Conservation (phyloP, 35 echinoderm and acorn worm species). For the Anneissia japonica region DNA sequence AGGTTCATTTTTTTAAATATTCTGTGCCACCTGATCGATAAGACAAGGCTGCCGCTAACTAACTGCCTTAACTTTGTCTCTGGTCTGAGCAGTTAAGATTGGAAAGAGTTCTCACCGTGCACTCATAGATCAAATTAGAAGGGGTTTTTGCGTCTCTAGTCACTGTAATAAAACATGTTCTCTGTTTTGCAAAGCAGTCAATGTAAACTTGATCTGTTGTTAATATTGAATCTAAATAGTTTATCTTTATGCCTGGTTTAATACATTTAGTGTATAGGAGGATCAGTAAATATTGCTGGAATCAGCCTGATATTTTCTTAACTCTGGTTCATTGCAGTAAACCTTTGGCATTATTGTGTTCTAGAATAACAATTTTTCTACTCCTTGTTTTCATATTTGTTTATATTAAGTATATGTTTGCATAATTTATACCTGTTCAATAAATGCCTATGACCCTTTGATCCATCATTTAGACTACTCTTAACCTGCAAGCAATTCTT, state of each 20-base stretch:
- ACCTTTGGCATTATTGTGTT: neutral
- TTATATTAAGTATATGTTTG: neutral
- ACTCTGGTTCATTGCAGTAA: neutral
- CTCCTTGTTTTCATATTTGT: neutral
- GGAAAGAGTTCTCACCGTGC: too few species aligned
- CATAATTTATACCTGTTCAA: neutral
- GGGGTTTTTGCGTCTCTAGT: too few species aligned
- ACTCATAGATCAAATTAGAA: too few species aligned
- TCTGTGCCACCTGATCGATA: too few species aligned
- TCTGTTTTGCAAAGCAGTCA: neutral
- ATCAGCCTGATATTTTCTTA: neutral
- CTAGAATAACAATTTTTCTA: neutral
- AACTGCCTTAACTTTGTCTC: too few species aligned
- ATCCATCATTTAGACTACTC: neutral
- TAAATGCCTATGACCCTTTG: neutral
- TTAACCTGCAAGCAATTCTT: neutral
- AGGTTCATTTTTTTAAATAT: too few species aligned
- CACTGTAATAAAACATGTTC: too few species aligned
- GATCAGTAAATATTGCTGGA: neutral
- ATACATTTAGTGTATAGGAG: neutral
- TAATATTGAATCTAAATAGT: neutral
- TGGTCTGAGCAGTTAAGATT: too few species aligned
- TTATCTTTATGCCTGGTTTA: neutral
- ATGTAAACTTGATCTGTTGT: neutral
- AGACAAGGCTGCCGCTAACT: too few species aligned